Evolutionary conservation across 2,797 vertebrate species (phyloP).

Genomic region (Chaenodraco wilsoni): DNA sequence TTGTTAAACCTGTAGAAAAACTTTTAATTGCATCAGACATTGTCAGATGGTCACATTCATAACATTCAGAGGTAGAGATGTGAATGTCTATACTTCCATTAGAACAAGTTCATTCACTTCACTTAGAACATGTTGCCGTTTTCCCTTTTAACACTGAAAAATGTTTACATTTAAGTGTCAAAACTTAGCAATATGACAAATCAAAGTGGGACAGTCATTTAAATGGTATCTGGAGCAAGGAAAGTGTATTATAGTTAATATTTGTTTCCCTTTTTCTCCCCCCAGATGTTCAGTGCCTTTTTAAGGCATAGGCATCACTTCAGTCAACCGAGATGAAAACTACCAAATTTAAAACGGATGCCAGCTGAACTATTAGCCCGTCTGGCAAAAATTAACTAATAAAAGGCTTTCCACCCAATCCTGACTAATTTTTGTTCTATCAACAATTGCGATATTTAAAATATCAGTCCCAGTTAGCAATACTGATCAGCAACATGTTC

Average conservation of each 20-base stretch:
- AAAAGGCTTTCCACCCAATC: background rate
- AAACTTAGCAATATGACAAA: background rate
- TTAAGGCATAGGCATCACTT: background rate
- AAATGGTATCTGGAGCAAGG: background rate
- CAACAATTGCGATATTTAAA: slow-evolving; percentile 29
- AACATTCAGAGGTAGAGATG: slow-evolving; percentile 80
- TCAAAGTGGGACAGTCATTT: slow-evolving; percentile 7
- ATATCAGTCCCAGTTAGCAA: slow-evolving; percentile 23
- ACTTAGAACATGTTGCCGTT: slow-evolving; percentile 57
- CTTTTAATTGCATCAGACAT: slow-evolving; percentile 83
- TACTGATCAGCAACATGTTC: slow-evolving; percentile 58
- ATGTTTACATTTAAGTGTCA: background rate
- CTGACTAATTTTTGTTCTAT: background rate
- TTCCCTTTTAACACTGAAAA: slow-evolving; percentile 30
- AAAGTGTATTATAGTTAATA: background rate
- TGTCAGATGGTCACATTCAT: slow-evolving; percentile 80
- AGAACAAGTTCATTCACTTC: slow-evolving; percentile 58
- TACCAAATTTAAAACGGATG: slow-evolving; percentile 13
- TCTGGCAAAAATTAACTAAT: slow-evolving; percentile 6
- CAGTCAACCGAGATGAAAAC: background rate
- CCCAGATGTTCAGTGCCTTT: slow-evolving; percentile 27
- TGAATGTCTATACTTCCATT: slow-evolving; percentile 55
- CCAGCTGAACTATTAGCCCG: background rate
- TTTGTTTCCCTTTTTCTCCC: background rate
- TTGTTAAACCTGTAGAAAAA: slow-evolving; percentile 83